Base-by-base conservation (phyloP, 1,140 invertebrate genomes). In the Nixonia krombeini region DNA sequence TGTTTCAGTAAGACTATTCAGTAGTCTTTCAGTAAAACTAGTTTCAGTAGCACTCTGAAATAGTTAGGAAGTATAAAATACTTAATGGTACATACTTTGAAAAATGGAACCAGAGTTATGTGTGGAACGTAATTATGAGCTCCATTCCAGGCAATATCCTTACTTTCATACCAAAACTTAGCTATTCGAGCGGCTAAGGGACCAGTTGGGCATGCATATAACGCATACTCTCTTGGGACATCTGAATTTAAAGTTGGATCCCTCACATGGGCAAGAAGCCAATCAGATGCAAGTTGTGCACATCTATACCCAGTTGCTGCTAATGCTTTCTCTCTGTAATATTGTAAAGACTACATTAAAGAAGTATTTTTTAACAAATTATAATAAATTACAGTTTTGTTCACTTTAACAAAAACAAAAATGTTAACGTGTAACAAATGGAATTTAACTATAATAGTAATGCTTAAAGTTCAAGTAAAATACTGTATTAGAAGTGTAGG, bases 71-170 rank as follows among this genome's bases (percentile, higher is more conserved):
- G n/a, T n/a, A n/a, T n/a, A n/a, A n/a, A 15, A 29, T 12, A 21
- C 7, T 6, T 2, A 8, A 21, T n/a, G 15, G 10, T 38, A 35
- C 64, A 69, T 86, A 95, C 94, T 87, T 94, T 93, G 75, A 96
- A 96, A 81, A 94, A 95, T 6, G 94, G 92, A 29, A 94, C 92
- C 25, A 97, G 86, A 7, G 94, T 96, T 63, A 97, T 92, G 77
- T 97, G 94, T 1, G 94, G 94, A 28, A 93, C 90, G 79, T 90
- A 95, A 80, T 94, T 93, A 73, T 95, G 94, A 5, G 93, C 93
- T 15, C 93, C 93, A 84, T 96, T 96, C 91, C 94, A 94, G 21
- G 91, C 91, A 2, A 90, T 80, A 45, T 87, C 81, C 68, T 90
- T 88, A n/a, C 93, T 93, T 70, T 92, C 91, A 0, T 90, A 85